Evolutionary conservation across 2,888 invertebrate species (phyloP).

Genomic region (Lysandra coridon): DNA sequence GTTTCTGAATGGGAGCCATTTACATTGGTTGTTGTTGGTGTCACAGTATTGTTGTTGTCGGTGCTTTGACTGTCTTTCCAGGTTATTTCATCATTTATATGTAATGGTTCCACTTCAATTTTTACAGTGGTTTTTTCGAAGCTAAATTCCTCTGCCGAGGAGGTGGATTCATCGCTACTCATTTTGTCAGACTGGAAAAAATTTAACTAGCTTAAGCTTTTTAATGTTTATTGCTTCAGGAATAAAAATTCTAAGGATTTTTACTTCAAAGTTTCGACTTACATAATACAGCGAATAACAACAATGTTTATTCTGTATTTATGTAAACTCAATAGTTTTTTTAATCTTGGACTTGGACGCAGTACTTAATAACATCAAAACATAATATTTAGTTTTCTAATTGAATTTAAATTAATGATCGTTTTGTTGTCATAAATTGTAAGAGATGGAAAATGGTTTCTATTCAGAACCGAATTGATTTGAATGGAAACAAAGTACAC

Average conservation of each 20-base stretch:
- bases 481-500: background rate
- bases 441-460: background rate
- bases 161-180: constrained; percentile 2
- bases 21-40: background rate
- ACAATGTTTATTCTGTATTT: too few species aligned
- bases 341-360: background rate
- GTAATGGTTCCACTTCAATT: background rate
- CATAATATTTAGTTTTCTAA: background rate
- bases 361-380: background rate
- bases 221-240: background rate
- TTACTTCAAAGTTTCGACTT: background rate
- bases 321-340: too few species aligned
- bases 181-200: background rate
- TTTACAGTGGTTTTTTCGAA: background rate
- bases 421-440: background rate
- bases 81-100: background rate
- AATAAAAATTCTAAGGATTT: background rate
- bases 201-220: background rate
- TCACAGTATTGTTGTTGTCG: background rate
- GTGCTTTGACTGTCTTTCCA: background rate
- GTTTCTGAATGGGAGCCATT: background rate
- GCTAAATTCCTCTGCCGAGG: constrained; percentile 11
- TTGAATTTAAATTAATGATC: background rate
- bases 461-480: background rate
- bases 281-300: too few species aligned